A percentile compares a stretch with the other conserved stretches of the same genome.
phyloP scores from a whole-genome alignment of 2,888 invertebrate genomes.

The Colletes collaris region DNA sequence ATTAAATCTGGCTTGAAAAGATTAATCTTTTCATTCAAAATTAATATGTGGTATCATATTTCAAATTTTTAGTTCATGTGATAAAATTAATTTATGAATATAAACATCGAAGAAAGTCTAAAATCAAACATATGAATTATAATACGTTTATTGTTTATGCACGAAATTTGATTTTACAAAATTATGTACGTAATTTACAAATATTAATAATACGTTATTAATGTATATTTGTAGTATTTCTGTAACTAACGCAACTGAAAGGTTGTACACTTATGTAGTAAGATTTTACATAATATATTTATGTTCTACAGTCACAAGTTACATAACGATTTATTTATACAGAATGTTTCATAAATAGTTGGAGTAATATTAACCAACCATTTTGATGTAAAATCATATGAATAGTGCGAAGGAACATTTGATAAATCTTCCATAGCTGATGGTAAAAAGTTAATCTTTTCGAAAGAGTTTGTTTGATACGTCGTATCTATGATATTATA shows the following conservation, averaged over 20 bases:
- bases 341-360: not conserved
- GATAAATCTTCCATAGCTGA: not conserved
- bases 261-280: no score
- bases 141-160: not conserved
- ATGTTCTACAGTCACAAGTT: no score
- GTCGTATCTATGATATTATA: constrained; percentile 32
- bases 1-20: constrained; percentile 23
- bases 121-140: not conserved
- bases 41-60: not conserved
- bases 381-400: not conserved
- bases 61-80: not conserved
- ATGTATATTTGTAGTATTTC: not conserved
- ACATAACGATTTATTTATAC: not conserved
- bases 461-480: constrained; percentile 34
- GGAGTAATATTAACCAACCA: not conserved
- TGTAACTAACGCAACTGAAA: no score
- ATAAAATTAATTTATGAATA: no score
- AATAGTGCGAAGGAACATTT: not conserved
- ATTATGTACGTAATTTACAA: not conserved
- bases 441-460: constrained; percentile 25
- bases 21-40: constrained; percentile 22
- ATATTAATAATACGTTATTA: not conserved
- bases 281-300: no score
- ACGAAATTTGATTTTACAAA: not conserved
- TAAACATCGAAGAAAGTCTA: no score